Conservation (phyloP, 2,113 vertebrate species). For the Calyptommatus sinebrachiatus region DNA sequence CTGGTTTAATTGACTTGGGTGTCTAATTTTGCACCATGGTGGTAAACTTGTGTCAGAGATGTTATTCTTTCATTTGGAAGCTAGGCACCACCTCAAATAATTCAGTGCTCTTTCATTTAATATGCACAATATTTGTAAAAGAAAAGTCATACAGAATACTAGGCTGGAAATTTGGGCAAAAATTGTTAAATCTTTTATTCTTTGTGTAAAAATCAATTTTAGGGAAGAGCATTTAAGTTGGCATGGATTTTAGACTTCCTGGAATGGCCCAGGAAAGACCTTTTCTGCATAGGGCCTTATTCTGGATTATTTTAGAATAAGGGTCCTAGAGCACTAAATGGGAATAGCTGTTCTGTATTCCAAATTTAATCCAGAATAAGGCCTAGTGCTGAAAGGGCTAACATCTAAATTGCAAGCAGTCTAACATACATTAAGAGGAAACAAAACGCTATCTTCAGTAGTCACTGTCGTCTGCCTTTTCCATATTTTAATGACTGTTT, state of each 20-base stretch:
- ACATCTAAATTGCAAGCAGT: not conserved
- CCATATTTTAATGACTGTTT: not conserved
- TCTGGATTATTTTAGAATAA: too few species aligned
- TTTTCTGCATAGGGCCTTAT: too few species aligned
- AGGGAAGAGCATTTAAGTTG: not conserved
- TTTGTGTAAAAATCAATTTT: not conserved
- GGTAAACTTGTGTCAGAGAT: not conserved
- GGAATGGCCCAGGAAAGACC: not conserved
- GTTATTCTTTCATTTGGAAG: not conserved
- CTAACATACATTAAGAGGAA: not conserved
- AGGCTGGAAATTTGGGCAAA: too few species aligned
- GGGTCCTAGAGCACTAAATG: too few species aligned
- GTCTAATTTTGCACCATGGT: not conserved
- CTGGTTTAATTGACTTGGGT: not conserved
- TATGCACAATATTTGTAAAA: too few species aligned
- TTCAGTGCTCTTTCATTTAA: too few species aligned
- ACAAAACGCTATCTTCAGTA: not conserved
- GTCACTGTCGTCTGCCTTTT: too few species aligned
- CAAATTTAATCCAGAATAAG: too few species aligned
- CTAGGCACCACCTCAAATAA: not conserved
- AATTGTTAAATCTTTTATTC: not conserved
- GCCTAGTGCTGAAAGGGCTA: too few species aligned
- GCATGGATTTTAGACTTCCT: not conserved
- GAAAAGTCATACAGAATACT: too few species aligned
- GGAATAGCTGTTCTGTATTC: too few species aligned